Base-by-base conservation (phyloP, 2,888 invertebrate genomes). In the Schizaphis graminum region DNA sequence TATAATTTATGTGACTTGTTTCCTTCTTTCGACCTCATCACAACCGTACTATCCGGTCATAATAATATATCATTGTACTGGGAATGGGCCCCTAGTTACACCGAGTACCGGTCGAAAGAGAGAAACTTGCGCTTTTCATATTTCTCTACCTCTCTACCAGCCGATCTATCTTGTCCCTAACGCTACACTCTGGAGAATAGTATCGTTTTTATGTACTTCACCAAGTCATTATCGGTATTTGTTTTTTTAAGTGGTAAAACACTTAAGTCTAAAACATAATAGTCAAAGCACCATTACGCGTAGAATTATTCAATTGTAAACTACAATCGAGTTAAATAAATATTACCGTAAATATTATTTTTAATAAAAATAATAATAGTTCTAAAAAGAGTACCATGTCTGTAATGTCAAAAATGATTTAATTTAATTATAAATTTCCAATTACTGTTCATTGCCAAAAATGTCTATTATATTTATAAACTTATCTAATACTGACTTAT, bases 1-100 rank as follows among this genome's bases (percentile, higher is more conserved):
- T 93, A 93, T 93, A 93, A 93, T 93, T 93, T 93, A 93, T 90
- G 93, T 49, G 89, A 93, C 93, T 93, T 61, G 89, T 93, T 93
- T 85, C 93, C 44, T 93, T 93, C 89, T 93, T 93, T 90, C 57
- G 57, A 61, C 93, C 85, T 84, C 89, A 90, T 89, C 89, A 93
- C 56, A 84, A 89, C 67, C 44, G 35, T 56, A 88, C 47, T 85
- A 85, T 93, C 49, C 93, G 93, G 93, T 89, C 93, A 89, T 89
- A 93, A 93, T 93, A 93, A 93, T 93, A 93, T 89, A 93, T 89
- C 89, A 89, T 89, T 89, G 89, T 93, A 89, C 89, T 47, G 53
- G 88, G 77, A 93, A 89, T 67, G 53, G 77, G 41, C 53, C 56
- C 41, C 88, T 56, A 92, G 92, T 61, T 56, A 53, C 84, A 61